phyloP scores from a whole-genome alignment of 1,140 invertebrate genomes.

The Tetramorium simillimum region DNA sequence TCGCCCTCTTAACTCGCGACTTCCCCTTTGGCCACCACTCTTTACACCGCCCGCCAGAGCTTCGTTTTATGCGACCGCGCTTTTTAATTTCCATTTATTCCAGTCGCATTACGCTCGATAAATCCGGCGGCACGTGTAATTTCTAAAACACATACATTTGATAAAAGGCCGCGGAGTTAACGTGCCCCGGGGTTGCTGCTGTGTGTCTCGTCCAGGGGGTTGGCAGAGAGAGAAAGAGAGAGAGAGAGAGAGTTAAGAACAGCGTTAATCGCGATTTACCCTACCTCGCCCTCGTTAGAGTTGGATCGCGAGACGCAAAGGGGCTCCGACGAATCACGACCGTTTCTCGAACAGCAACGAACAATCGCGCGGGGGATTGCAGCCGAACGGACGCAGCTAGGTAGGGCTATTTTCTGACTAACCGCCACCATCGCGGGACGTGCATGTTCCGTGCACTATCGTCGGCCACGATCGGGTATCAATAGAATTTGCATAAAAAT shows the following conservation, averaged over 20 bases:
- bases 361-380: slow-evolving; percentile 45
- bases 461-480: slow-evolving; percentile 82
- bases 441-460: slow-evolving; percentile 83
- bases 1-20: neutral
- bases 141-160: slow-evolving; percentile 71
- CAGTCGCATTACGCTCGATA: slow-evolving; percentile 60
- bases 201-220: slow-evolving; percentile 47
- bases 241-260: neutral
- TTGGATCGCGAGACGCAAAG: slow-evolving; percentile 38
- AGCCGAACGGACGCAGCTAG: slow-evolving; percentile 8
- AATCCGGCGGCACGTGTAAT: slow-evolving; percentile 65
- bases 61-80: slow-evolving; percentile 6
- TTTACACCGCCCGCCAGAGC: neutral
- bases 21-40: neutral
- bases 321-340: slow-evolving; percentile 54
- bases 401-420: slow-evolving; percentile 76
- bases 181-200: slow-evolving; percentile 13
- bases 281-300: slow-evolving; percentile 48
- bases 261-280: slow-evolving; percentile 68
- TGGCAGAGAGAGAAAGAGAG: neutral
- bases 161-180: slow-evolving; percentile 66
- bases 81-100: slow-evolving; percentile 54
- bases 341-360: slow-evolving; percentile 59
- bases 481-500: slow-evolving; percentile 85
- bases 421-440: slow-evolving; percentile 75